These are phyloP conservation scores for Trachythela sp. DNA, from an alignment of 64 coral and sea anemone species.

Conservation along the genomic window DNA sequence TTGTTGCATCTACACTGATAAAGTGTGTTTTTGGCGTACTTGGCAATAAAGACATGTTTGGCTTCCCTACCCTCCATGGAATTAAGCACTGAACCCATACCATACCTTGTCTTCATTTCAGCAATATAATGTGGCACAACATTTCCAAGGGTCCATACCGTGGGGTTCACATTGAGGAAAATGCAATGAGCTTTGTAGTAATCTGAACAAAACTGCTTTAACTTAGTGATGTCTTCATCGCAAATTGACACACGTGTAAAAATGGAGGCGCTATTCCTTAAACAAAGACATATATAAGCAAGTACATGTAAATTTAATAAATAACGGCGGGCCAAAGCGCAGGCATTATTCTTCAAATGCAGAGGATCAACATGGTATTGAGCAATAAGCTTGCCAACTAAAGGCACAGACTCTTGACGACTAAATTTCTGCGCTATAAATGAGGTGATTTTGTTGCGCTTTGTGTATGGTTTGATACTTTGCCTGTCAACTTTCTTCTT, in stretches of 20 bases:
- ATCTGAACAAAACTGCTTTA: background rate
- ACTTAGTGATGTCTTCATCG: background rate
- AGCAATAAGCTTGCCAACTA: background rate
- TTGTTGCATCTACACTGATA: background rate
- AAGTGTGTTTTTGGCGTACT: background rate
- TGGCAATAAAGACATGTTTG: background rate
- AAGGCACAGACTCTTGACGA: conserved; percentile 13
- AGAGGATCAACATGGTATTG: background rate
- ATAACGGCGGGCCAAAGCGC: background rate
- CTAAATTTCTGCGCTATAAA: background rate
- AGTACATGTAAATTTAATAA: background rate
- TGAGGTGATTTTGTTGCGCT: background rate
- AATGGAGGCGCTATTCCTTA: background rate
- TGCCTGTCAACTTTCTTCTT: background rate
- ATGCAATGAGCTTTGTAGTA: background rate
- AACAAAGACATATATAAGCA: conserved; percentile 9
- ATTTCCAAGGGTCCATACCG: conserved; percentile 6
- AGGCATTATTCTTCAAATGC: conserved; percentile 7
- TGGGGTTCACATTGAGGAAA: conserved; percentile 5
- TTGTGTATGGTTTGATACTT: background rate
- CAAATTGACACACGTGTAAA: conserved; percentile 6
- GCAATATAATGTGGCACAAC: too few species aligned
- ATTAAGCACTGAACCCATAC: background rate
- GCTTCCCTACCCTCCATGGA: conserved; percentile 8
- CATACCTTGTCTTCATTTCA: too few species aligned